Conservation (phyloP, 2,797 vertebrate species). For the Borostomias antarcticus region DNA sequence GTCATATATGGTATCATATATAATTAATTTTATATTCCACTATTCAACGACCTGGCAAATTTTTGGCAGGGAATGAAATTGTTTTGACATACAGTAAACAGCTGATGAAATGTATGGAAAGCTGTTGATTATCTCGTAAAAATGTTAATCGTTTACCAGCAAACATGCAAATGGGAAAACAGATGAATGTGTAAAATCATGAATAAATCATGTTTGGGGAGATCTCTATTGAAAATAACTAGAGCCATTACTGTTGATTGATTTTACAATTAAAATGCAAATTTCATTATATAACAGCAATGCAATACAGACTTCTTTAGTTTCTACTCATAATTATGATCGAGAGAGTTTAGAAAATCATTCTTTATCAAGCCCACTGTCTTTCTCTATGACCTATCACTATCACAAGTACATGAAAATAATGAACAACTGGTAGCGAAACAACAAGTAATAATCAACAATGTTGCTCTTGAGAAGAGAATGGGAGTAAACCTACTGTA, state of each 20-base stretch:
- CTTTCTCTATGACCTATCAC: too few relatives aligned
- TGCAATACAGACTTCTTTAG: background rate
- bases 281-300: background rate
- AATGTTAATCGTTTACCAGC: conserved; percentile 21
- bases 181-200: background rate
- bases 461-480: too few relatives aligned
- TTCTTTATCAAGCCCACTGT: too few relatives aligned
- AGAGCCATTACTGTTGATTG: background rate
- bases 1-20: conserved; percentile 37
- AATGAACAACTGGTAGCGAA: too few relatives aligned
- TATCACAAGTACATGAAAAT: too few relatives aligned
- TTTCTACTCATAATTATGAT: background rate
- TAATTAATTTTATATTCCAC: conserved; percentile 36
- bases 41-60: conserved; percentile 34
- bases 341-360: background rate
- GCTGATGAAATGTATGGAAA: conserved; percentile 33
- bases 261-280: background rate
- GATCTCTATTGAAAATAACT: background rate
- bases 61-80: conserved; percentile 2
- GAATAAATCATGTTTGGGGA: conserved; percentile 10
- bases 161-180: conserved; percentile 26
- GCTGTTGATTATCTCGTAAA: conserved; percentile 39
- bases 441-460: too few relatives aligned
- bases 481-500: too few relatives aligned
- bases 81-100: conserved; percentile 28